Base-by-base conservation (phyloP, 2,888 invertebrate species). In the Papilio elwesi region DNA sequence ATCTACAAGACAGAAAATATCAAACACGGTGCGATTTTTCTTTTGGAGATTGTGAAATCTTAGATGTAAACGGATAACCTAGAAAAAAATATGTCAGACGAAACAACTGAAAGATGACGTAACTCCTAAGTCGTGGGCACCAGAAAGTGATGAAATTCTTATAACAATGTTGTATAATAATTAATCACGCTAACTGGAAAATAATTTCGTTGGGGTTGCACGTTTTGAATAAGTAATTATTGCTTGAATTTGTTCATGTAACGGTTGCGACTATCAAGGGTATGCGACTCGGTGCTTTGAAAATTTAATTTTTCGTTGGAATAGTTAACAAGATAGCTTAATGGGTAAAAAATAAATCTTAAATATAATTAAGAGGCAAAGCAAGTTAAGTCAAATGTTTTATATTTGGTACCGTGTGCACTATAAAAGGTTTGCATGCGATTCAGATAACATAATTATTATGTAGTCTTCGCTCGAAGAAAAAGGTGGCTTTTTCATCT, bases 171-270 rank as follows among this genome's bases (percentile, higher is more conserved):
- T 1, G 26, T 26, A 26, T 26, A 26, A 38, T n/a, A 59, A 59
- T 38, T 59, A 59, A 59, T n/a, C 38, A 38, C 0, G 13, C 59
- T 38, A 59, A 9, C 59, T 13, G 13, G n/a, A 59, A 38, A 38
- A 38, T 59, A 59, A 59, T 43, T 59, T 59, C 59, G 59, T 59
- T 59, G 4, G 38, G 59, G 59, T 59, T 57, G 8, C 13, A 59
- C n/a, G 59, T 59, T 59, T 59, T 59, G 59, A 59, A 59, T 59
- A 59, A 59, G 9, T 59, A 59, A 59, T 59, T 59, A 38, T n/a
- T 9, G 59, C 38, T 38, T 59, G n/a, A 38, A 59, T 36, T 59
- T 38, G 59, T 38, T 59, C 38, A 38, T 59, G 59, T 38, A 59
- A 59, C 13, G 59, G 59, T 38, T 59, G 59, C 38, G 38, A 38